Evolutionary conservation across 1,140 invertebrate genomes (phyloP), one percentile per base, ranked within the genome.

Genomic region (Hirudo medicinalis): DNA sequence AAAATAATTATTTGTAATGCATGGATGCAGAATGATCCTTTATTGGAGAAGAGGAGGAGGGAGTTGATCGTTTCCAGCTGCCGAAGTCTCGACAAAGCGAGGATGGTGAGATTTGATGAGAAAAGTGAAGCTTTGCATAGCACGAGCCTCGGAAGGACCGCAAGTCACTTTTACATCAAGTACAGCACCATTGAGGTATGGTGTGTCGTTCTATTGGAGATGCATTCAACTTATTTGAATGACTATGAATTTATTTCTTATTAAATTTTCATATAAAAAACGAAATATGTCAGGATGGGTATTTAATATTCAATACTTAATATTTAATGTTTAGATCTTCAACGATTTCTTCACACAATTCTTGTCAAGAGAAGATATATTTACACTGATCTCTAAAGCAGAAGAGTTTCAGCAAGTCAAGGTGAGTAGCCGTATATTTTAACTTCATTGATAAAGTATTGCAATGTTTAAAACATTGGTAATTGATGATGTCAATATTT

Each of bases 111-210:
- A 2, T 99, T 89, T 78, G 90, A 94, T 82, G 86, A 88, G 73
- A 83, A 84, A 67, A 92, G 90, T 15, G 90, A 90, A 25, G 90
- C 91, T 79, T 84, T 97, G 25, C 87, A 87, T 77, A 83, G 90
- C 0, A 84, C 80, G 74, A 94, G 98, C 83, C 83, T 96, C 60
- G 97, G 97, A 0, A 85, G 96, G 72, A 97, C 92, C 67, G 93
- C 96, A 0, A 96, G 93, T 79, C 91, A 97, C 82, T 99, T 90
- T 83, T 99, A 99, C 80, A 92, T 99, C 57, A 97, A 95, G 77
- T 92, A 92, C 81, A 91, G 95, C 77, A 98, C 95, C 0, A 89
- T 99, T 76, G 90, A 94, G 81, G 87, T 89, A 91, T 92, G n/a
- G 80, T 22, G 3, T 32, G 9, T 69, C 1, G 1, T 36, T 15